A percentile compares a stretch with the other conserved stretches of the same genome.
These are phyloP conservation scores for Passer montanus DNA, from an alignment of 2,113 vertebrate genomes.

Conservation along the genomic window DNA sequence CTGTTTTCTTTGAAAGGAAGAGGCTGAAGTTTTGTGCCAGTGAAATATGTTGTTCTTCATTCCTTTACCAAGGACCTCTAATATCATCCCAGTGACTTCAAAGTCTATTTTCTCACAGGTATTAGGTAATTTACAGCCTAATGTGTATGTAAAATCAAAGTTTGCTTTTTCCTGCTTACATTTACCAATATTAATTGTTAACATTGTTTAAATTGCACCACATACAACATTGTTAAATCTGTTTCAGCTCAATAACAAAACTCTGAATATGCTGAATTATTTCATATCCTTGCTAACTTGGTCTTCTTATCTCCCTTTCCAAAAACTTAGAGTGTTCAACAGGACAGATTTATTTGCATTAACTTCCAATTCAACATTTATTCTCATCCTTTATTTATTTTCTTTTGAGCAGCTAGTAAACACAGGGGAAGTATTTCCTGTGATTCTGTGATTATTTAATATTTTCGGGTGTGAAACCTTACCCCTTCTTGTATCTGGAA, in stretches of 20 bases:
- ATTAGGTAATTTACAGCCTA: not conserved
- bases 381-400: not conserved
- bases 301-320: not conserved
- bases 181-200: not conserved
- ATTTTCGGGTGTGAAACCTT: not conserved
- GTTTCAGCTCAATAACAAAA: not conserved
- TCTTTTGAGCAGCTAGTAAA: not conserved
- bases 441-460: not conserved
- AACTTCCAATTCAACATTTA: not conserved
- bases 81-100: not conserved
- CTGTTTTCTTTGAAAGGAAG: not conserved
- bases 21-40: not conserved
- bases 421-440: not conserved
- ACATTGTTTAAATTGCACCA: not conserved
- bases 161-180: not conserved
- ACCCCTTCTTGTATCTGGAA: not conserved
- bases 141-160: not conserved
- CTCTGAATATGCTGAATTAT: not conserved
- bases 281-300: not conserved
- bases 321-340: not conserved
- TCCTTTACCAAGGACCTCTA: not conserved
- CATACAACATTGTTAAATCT: not conserved
- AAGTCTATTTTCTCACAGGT: not conserved
- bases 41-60: not conserved
- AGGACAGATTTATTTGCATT: not conserved